These are phyloP conservation scores for Athetis lepigone DNA, from an alignment of 2,888 invertebrate species.

Conservation along the genomic window DNA sequence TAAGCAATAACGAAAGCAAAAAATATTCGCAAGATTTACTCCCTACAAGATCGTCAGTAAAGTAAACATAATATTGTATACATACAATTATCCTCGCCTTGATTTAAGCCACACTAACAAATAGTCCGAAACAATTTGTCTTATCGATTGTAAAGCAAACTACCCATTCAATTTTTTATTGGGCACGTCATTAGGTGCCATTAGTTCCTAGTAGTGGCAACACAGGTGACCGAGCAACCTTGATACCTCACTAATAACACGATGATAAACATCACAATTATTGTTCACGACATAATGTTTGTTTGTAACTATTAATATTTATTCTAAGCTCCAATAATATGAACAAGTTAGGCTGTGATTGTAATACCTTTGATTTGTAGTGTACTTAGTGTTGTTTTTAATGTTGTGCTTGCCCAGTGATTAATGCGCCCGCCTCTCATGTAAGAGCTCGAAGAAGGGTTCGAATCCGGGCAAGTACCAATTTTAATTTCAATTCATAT, in stretches of 20 bases:
- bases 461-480: too few species aligned
- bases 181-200: constrained; percentile 21
- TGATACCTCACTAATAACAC: constrained; percentile 31
- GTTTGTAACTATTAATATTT: constrained; percentile 1
- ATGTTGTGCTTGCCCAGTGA: too few species aligned
- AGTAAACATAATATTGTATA: too few species aligned
- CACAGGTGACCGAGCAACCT: constrained; percentile 26
- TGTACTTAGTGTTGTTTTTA: neutral
- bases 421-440: too few species aligned
- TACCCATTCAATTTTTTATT: constrained; percentile 25
- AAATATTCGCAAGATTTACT: too few species aligned
- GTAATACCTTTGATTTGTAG: neutral
- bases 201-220: constrained; percentile 21
- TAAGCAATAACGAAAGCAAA: too few species aligned
- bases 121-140: constrained; percentile 3
- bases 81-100: too few species aligned
- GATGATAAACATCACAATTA: constrained; percentile 36
- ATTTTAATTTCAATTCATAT: too few species aligned
- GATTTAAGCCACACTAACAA: neutral
- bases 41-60: too few species aligned
- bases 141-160: constrained; percentile 26
- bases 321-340: neutral
- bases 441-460: too few species aligned
- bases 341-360: neutral
- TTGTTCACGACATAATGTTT: constrained; percentile 13